Percentiles rank a stretch among this genome's conserved stretches.
Evolutionary conservation across 2,888 invertebrate species (phyloP).

Genomic region (Onthophagus sagittarius): DNA sequence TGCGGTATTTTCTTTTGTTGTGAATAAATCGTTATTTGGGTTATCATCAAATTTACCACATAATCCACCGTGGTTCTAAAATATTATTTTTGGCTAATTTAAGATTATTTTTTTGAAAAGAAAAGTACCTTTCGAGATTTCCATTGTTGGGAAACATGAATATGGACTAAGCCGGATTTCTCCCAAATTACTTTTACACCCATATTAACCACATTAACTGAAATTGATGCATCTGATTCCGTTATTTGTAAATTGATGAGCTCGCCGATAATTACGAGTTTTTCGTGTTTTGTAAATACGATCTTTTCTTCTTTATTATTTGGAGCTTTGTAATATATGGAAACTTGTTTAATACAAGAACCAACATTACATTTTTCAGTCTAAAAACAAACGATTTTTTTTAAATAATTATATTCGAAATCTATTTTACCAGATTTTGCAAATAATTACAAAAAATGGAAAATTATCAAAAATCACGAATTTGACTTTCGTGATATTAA

Average conservation of each 20-base stretch:
- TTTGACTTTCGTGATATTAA: no score
- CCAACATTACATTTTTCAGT: not conserved
- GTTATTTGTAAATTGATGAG: not conserved
- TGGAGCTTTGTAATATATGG: not conserved
- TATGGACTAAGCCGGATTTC: not conserved
- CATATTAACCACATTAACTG: not conserved
- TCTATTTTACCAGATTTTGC: no score
- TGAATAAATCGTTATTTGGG: not conserved
- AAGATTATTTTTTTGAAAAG: no score
- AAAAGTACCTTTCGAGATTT: not conserved
- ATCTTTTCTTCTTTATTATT: not conserved
- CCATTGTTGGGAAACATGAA: not conserved
- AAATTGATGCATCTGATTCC: not conserved
- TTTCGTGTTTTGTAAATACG: not conserved
- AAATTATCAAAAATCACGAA: no score
- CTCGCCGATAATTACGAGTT: not conserved
- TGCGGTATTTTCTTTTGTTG: not conserved
- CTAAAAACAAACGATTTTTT: no score
- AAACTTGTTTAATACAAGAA: not conserved
- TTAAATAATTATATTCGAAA: no score
- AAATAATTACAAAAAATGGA: no score
- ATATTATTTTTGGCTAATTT: no score
- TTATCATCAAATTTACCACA: not conserved
- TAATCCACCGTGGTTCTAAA: not conserved
- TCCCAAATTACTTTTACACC: slow-evolving; percentile 2